These are phyloP conservation scores for Syngnathoides biaculeatus DNA, from an alignment of 2,113 vertebrate genomes.

Conservation along the genomic window DNA sequence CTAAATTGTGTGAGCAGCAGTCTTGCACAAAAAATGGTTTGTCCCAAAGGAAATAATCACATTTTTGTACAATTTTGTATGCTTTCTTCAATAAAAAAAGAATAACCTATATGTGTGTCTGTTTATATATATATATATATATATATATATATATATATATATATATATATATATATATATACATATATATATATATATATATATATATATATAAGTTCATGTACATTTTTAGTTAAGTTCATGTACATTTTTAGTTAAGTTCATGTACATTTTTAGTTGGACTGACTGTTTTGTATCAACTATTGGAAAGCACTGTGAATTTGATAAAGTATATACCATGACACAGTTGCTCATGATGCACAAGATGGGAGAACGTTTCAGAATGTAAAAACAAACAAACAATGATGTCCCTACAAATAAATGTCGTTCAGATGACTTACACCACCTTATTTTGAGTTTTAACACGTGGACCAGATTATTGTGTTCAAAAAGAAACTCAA, in stretches of 20 bases:
- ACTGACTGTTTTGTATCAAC: background rate
- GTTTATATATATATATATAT: too few species aligned
- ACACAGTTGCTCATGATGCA: slow-evolving; percentile 13
- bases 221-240: slow-evolving; percentile 49
- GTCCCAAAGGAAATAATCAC: slow-evolving; percentile 64
- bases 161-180: too few species aligned
- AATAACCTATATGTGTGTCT: slow-evolving; percentile 54
- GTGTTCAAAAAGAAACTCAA: slow-evolving; percentile 11
- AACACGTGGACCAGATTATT: slow-evolving; percentile 3
- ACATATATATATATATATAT: too few species aligned
- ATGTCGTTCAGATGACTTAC: slow-evolving; percentile 1
- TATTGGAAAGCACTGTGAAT: slow-evolving; percentile 49
- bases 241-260: too few species aligned
- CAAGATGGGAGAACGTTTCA: background rate
- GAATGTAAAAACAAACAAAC: background rate
- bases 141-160: too few species aligned
- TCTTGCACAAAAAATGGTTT: slow-evolving; percentile 47
- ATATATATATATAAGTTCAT: too few species aligned
- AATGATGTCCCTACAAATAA: background rate
- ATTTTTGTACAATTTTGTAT: slow-evolving; percentile 60
- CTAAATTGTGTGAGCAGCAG: slow-evolving; percentile 37
- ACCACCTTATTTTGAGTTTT: slow-evolving; percentile 38
- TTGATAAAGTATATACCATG: slow-evolving; percentile 5
- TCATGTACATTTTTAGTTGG: too few species aligned
- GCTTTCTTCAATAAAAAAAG: slow-evolving; percentile 39